Conservation (phyloP, 2,113 vertebrate genomes). For the Pogonocichla stellata region DNA sequence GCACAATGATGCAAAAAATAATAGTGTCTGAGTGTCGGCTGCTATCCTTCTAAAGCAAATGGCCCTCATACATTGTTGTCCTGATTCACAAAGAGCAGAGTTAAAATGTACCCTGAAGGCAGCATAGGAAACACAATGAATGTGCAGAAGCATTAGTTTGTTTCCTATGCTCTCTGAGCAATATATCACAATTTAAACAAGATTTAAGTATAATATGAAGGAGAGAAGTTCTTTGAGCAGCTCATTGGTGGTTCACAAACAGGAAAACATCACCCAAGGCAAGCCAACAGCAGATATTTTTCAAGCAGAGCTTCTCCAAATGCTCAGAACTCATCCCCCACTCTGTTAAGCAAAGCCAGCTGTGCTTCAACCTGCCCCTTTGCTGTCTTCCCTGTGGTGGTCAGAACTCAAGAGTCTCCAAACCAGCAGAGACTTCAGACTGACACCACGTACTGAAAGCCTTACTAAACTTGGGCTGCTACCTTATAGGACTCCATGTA, state of each 20-base stretch:
- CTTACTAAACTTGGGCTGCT: neutral
- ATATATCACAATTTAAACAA: neutral
- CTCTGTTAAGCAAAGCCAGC: neutral
- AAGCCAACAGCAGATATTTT: neutral
- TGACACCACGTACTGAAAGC: accelerated
- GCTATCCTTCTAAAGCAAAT: neutral
- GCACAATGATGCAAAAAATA: neutral
- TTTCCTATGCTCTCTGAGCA: neutral
- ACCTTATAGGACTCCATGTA: neutral
- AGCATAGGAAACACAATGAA: neutral
- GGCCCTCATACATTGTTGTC: neutral
- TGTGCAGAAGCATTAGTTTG: neutral
- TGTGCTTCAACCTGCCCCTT: neutral
- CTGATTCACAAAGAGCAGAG: neutral
- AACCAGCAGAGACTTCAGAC: neutral
- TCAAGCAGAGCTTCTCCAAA: neutral
- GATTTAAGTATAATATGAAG: neutral
- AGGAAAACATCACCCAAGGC: neutral
- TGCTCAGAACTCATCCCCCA: neutral
- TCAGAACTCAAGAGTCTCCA: neutral
- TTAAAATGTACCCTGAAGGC: neutral
- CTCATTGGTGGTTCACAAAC: neutral
- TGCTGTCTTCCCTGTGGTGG: neutral
- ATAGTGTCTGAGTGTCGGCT: neutral
- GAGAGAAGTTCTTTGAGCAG: neutral